phyloP scores from a whole-genome alignment of 2,113 vertebrate species.

The Monarcha castaneiventris region DNA sequence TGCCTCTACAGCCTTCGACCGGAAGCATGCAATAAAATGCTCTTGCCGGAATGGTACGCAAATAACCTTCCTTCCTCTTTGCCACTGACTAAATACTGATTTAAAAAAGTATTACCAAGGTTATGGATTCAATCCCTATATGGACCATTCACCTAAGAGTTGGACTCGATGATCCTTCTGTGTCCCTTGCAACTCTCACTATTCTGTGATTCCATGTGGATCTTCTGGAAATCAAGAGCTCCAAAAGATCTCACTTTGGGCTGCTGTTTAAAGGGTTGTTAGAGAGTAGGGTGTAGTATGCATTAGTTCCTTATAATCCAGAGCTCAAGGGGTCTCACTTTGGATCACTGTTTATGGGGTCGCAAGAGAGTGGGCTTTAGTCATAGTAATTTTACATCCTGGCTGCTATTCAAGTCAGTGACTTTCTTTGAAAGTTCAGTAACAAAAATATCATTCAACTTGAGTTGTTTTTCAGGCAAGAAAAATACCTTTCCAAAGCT shows the following conservation, averaged over 20 bases:
- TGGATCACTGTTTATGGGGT: background rate
- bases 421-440: background rate
- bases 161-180: background rate
- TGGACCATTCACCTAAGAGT: background rate
- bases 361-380: background rate
- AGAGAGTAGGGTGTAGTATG: background rate
- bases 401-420: background rate
- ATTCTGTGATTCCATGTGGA: background rate
- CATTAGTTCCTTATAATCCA: rapidly evolving
- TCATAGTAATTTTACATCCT: background rate
- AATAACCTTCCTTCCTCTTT: too few species aligned
- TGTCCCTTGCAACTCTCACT: background rate
- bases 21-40: too few species aligned
- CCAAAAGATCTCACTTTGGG: background rate
- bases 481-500: background rate
- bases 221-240: rapidly evolving
- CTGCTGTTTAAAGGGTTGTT: background rate
- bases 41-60: too few species aligned
- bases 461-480: background rate
- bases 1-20: too few species aligned
- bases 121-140: background rate
- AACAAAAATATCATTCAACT: background rate
- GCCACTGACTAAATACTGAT: too few species aligned
- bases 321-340: background rate
- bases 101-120: too few species aligned